Conservation (phyloP, 2,888 invertebrate genomes). For the Macrosiphum euphorbiae region DNA sequence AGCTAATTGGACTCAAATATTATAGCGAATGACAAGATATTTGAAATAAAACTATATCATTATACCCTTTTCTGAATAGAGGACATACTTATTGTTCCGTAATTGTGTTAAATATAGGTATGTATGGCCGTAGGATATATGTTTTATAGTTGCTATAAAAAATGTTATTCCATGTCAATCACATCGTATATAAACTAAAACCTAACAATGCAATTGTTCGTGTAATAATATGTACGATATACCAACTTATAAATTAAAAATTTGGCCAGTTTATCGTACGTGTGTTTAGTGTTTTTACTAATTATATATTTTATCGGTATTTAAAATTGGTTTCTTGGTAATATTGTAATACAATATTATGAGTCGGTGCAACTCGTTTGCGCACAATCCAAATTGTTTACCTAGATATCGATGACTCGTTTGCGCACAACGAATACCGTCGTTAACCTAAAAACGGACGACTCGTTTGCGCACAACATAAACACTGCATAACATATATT, state of each 20-base stretch:
- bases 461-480: too few relatives aligned
- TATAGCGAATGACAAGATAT: slow-evolving; percentile 2
- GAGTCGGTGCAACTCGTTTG: too few relatives aligned
- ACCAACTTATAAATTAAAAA: not conserved
- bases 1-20: slow-evolving; percentile 18
- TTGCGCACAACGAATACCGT: too few relatives aligned
- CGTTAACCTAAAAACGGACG: too few relatives aligned
- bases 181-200: not conserved
- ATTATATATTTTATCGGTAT: not conserved
- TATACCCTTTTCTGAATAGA: not conserved
- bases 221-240: not conserved
- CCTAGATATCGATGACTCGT: too few relatives aligned
- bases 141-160: not conserved
- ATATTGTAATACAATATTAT: not conserved
- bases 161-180: not conserved
- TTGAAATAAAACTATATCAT: slow-evolving; percentile 17
- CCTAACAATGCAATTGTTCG: not conserved
- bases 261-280: not conserved
- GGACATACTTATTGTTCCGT: not conserved
- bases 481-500: too few relatives aligned
- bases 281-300: not conserved
- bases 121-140: not conserved
- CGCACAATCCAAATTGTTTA: too few relatives aligned
- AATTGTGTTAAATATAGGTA: not conserved
- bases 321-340: not conserved